Percentiles rank a stretch among this genome's conserved stretches.
Evolutionary conservation across 2,888 invertebrate species (phyloP).

Genomic region (Acanthosepion pharaonis): DNA sequence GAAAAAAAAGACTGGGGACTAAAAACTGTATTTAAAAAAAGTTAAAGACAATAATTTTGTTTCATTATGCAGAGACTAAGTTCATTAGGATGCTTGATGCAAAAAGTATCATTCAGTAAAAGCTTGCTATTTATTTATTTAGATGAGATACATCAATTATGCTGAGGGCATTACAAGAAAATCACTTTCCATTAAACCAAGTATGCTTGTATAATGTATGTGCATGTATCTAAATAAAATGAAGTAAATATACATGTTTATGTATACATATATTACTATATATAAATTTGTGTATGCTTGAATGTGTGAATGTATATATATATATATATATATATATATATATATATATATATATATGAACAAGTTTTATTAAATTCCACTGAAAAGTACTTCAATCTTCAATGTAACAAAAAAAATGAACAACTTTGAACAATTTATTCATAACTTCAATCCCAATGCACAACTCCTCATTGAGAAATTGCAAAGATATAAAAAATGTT

Average conservation of each 20-base stretch:
- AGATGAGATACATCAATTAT: background rate
- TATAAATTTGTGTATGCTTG: background rate
- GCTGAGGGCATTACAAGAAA: background rate
- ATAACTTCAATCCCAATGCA: too few species aligned
- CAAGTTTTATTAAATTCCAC: too few species aligned
- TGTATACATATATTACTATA: background rate
- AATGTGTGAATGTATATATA: too few species aligned
- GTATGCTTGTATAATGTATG: background rate
- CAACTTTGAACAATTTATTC: too few species aligned
- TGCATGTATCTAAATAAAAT: background rate
- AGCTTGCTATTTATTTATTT: conserved; percentile 18
- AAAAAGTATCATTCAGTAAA: conserved; percentile 4
- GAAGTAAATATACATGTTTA: background rate
- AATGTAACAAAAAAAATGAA: too few species aligned
- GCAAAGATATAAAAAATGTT: too few species aligned
- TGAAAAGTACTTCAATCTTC: too few species aligned
- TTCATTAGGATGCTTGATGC: conserved; percentile 4
- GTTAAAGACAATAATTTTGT: background rate
- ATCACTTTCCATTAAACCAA: background rate
- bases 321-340: too few species aligned
- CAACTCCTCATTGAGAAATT: too few species aligned
- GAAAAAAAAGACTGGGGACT: background rate
- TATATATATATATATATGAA: too few species aligned
- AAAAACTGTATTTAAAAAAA: background rate
- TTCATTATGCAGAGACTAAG: background rate